A percentile compares a stretch with the other conserved stretches of the same genome.
phyloP scores from a whole-genome alignment of 2,797 vertebrate species.

The Molossus alvarezi region DNA sequence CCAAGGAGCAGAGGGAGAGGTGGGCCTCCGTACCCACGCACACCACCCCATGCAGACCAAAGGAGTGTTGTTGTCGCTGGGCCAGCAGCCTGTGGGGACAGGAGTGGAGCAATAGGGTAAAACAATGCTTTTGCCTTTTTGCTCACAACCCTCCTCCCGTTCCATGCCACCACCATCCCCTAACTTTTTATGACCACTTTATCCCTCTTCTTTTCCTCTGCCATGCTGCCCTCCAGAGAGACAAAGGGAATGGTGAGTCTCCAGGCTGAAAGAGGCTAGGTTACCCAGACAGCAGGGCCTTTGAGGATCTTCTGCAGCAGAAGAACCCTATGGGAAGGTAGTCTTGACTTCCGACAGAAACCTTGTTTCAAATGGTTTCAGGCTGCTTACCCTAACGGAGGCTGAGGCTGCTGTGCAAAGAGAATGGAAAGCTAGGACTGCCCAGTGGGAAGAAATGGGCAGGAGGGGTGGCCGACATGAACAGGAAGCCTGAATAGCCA shows the following conservation, averaged over 20 bases:
- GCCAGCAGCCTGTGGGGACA: slow-evolving; percentile 91
- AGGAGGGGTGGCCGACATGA: neutral
- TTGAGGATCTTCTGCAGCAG: neutral
- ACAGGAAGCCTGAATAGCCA: slow-evolving; percentile 28
- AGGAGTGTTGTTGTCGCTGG: slow-evolving; percentile 93
- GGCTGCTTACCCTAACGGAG: neutral
- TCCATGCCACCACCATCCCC: neutral
- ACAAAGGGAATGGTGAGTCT: neutral
- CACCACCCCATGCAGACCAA: slow-evolving; percentile 94
- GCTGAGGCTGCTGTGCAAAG: neutral
- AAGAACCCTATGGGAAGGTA: neutral
- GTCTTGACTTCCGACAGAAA: neutral
- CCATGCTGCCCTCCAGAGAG: neutral
- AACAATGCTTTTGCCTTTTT: neutral
- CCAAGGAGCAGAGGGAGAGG: slow-evolving; percentile 95
- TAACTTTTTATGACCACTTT: neutral
- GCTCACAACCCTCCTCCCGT: neutral
- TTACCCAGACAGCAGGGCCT: neutral
- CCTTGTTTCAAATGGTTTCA: neutral
- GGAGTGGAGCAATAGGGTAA: slow-evolving; percentile 35
- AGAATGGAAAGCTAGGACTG: neutral
- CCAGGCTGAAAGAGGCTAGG: neutral
- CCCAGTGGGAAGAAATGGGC: neutral
- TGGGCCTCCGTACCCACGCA: slow-evolving; percentile 96
- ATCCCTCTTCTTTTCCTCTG: neutral